phyloP scores from a whole-genome alignment of 2,888 invertebrate genomes.

The Cheilosia impressa region DNA sequence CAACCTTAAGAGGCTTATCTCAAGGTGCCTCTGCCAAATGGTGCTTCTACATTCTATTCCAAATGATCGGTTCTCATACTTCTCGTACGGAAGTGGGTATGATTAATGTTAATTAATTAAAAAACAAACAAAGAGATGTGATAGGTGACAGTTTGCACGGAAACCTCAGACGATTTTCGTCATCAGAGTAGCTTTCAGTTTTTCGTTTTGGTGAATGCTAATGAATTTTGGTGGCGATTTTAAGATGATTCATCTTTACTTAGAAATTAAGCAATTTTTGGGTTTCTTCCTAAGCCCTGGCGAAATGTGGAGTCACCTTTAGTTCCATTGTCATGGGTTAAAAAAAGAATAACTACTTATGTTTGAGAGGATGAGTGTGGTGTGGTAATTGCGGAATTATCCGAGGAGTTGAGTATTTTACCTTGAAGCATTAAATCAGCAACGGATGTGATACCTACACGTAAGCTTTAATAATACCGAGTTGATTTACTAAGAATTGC shows the following conservation, averaged over 20 bases:
- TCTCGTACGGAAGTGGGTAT: neutral
- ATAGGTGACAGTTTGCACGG: neutral
- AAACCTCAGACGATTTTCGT: neutral
- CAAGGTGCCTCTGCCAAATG: neutral
- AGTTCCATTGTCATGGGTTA: no score
- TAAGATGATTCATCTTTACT: neutral
- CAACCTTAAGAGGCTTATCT: conserved; percentile 22
- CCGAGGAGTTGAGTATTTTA: no score
- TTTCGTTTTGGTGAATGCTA: neutral
- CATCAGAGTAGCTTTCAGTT: neutral
- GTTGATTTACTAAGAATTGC: no score
- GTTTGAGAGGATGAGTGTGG: no score
- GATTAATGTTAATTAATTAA: neutral
- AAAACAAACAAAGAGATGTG: neutral
- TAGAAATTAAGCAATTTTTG: neutral
- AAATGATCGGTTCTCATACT: neutral
- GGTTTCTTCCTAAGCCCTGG: no score
- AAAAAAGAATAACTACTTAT: no score
- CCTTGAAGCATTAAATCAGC: no score
- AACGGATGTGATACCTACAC: no score
- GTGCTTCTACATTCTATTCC: conserved; percentile 1
- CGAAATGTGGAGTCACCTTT: no score
- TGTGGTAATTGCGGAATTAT: no score
- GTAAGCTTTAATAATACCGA: no score
- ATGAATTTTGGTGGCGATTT: neutral